phyloP scores from a whole-genome alignment of 2,888 invertebrate genomes.

The Hartigia nigra region DNA sequence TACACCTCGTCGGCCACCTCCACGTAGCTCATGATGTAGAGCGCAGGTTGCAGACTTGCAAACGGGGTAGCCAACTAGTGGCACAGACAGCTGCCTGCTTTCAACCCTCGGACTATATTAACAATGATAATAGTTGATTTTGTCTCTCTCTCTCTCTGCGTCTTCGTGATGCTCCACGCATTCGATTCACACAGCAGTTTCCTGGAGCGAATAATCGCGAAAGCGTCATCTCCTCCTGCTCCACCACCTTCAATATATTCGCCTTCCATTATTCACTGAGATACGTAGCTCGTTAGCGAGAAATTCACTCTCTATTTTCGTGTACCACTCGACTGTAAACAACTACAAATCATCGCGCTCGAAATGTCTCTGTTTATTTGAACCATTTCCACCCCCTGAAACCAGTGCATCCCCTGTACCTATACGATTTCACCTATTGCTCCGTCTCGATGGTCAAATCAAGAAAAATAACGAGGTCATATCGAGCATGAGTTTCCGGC shows the following conservation, averaged over 20 bases:
- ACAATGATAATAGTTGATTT: not conserved
- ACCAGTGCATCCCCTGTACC: not conserved
- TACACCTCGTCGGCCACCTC: slow-evolving; percentile 51
- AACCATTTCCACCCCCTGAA: not conserved
- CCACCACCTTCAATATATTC: not conserved
- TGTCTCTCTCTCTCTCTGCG: not conserved
- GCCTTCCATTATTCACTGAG: not conserved
- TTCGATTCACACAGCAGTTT: not conserved
- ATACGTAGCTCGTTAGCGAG: not conserved
- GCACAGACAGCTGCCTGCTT: not conserved
- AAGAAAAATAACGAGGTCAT: not conserved
- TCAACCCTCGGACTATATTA: not conserved
- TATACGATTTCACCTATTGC: not conserved
- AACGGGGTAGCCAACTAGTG: not conserved
- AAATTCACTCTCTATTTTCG: not conserved
- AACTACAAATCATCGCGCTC: not conserved
- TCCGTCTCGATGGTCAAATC: not conserved
- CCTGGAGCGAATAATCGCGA: not conserved
- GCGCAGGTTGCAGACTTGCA: not conserved
- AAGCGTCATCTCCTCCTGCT: not conserved
- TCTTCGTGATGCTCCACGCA: not conserved
- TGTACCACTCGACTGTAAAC: not conserved
- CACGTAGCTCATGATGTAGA: not conserved
- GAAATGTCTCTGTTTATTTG: not conserved
- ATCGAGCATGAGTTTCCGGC: not conserved